Conservation (phyloP, 2,113 vertebrate species). For the Gasterosteus aculeatus region DNA sequence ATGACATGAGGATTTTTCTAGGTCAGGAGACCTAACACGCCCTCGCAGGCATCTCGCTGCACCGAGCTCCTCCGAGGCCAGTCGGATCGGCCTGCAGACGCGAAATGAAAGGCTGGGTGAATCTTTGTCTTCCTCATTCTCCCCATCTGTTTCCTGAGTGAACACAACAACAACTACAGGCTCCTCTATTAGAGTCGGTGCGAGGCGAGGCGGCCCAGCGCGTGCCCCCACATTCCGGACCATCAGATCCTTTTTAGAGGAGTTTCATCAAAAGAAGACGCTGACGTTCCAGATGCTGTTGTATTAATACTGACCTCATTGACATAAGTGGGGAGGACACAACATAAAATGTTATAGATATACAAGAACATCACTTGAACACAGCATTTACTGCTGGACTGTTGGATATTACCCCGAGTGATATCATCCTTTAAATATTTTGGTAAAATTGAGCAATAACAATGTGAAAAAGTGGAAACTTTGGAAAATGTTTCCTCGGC, state of each 20-base stretch:
- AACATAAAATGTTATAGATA: not conserved
- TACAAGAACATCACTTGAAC: not conserved
- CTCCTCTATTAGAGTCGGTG: not conserved
- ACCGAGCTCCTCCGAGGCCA: slow-evolving; percentile 14
- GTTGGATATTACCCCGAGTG: not conserved
- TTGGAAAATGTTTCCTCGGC: not conserved
- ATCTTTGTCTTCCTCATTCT: slow-evolving; percentile 44
- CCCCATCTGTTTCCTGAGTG: slow-evolving; percentile 50
- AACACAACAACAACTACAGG: not conserved
- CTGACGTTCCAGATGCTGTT: not conserved
- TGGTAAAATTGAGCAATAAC: not conserved
- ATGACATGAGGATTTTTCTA: not conserved
- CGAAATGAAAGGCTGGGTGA: slow-evolving; percentile 23
- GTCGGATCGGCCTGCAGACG: slow-evolving; percentile 50
- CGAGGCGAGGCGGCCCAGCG: not conserved
- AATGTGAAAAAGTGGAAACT: not conserved
- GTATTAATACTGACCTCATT: not conserved
- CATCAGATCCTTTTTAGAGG: not conserved
- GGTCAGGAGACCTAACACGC: slow-evolving; percentile 40
- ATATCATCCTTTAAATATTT: not conserved
- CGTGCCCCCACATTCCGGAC: not conserved
- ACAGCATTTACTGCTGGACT: not conserved
- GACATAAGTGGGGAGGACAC: not conserved
- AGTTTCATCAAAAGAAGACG: not conserved
- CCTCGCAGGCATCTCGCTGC: not conserved